Conservation (phyloP, 2,113 vertebrate species). For the Rhinopomastus cyanomelas region DNA sequence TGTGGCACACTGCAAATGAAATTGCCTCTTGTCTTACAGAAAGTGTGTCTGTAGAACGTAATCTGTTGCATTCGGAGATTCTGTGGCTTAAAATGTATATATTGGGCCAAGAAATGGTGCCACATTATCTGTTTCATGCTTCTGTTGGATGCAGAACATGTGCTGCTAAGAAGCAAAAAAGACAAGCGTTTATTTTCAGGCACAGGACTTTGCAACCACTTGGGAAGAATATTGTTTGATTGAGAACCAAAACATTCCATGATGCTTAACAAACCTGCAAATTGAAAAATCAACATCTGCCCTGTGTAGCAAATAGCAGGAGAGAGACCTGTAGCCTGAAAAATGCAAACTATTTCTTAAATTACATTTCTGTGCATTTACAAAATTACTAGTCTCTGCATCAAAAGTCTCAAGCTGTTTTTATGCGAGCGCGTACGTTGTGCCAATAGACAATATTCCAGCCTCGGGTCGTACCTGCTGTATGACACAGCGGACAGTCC, state of each 20-base stretch:
- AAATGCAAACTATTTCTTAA: slow-evolving; percentile 72
- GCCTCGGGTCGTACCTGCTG: neutral
- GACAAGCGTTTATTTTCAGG: slow-evolving; percentile 77
- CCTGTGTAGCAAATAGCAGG: slow-evolving; percentile 63
- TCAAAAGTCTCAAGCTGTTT: slow-evolving; percentile 74
- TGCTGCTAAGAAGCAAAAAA: slow-evolving; percentile 73
- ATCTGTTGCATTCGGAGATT: neutral
- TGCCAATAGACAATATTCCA: slow-evolving; percentile 53
- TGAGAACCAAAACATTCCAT: slow-evolving; percentile 84
- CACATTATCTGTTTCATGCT: slow-evolving; percentile 30
- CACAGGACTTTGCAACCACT: slow-evolving; percentile 77
- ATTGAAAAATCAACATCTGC: slow-evolving; percentile 83
- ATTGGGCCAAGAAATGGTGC: slow-evolving; percentile 48
- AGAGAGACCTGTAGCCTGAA: slow-evolving; percentile 70
- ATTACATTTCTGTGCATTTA: slow-evolving; percentile 73
- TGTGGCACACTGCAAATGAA: neutral
- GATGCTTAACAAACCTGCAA: slow-evolving; percentile 86
- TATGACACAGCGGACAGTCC: slow-evolving; percentile 43
- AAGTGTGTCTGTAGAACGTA: neutral
- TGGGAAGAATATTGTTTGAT: slow-evolving; percentile 85
- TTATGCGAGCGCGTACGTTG: slow-evolving; percentile 62
- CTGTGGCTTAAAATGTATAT: slow-evolving; percentile 21
- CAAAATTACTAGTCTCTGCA: slow-evolving; percentile 72
- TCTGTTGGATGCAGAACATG: slow-evolving; percentile 46
- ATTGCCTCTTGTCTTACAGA: neutral